Conservation (phyloP, 2,888 invertebrate genomes). For the Mesoligia furuncula region DNA sequence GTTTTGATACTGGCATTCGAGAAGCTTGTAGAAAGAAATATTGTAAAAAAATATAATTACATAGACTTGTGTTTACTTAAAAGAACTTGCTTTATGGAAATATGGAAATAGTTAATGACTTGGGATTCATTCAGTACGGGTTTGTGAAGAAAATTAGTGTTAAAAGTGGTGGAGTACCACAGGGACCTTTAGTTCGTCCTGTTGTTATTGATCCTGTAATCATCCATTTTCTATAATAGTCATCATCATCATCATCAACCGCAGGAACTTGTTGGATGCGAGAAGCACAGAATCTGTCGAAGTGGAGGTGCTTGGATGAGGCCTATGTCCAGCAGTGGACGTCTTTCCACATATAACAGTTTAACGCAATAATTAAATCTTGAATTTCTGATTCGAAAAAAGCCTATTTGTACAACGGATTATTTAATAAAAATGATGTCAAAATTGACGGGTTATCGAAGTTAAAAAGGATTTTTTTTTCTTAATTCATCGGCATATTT, state of each 20-base stretch:
- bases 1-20: constrained; percentile 53
- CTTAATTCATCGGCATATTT: not conserved
- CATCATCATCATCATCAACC: no score
- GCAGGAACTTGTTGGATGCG: no score
- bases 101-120: constrained; percentile 10
- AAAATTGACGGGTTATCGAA: constrained; percentile 14
- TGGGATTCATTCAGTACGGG: not conserved
- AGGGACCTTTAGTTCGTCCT: not conserved
- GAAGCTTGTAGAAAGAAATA: constrained; percentile 45
- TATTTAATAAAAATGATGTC: not conserved
- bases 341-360: not conserved
- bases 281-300: no score
- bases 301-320: no score
- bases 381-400: not conserved
- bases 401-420: constrained; percentile 5
- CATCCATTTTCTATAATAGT: no score
- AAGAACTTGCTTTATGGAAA: constrained; percentile 16
- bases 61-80: constrained; percentile 13
- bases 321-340: no score
- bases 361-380: not conserved
- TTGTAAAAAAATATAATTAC: constrained; percentile 31
- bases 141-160: not conserved
- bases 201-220: not conserved
- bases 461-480: constrained; percentile 20
- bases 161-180: constrained; percentile 7